These are phyloP conservation scores for Bombus fervidus DNA, from an alignment of 1,140 invertebrate species.

Conservation along the genomic window DNA sequence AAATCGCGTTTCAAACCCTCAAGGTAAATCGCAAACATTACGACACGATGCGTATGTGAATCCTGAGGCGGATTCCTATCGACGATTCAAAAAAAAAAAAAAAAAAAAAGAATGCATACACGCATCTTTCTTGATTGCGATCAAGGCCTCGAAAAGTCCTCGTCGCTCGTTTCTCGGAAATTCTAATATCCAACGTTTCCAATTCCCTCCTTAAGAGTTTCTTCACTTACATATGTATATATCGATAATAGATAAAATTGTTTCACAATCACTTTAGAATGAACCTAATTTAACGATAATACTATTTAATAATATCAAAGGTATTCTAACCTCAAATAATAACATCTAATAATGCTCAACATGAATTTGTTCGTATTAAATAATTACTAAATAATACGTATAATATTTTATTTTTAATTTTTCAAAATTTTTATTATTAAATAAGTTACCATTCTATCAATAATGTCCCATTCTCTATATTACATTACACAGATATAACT, in stretches of 20 bases:
- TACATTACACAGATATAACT: too few relatives aligned
- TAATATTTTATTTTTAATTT: too few relatives aligned
- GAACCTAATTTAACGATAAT: not conserved
- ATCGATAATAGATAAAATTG: not conserved
- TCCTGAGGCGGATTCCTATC: conserved; percentile 34
- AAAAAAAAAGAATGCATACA: not conserved
- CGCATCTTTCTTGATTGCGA: conserved; percentile 43
- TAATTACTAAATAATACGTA: not conserved
- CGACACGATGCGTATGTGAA: conserved; percentile 25
- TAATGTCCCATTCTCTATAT: too few relatives aligned
- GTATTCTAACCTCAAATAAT: too few relatives aligned
- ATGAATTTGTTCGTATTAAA: not conserved
- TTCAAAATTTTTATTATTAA: too few relatives aligned
- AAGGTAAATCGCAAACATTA: conserved; percentile 23
- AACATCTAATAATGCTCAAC: not conserved
- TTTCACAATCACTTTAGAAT: not conserved
- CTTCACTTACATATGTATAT: too few relatives aligned
- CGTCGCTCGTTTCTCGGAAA: conserved; percentile 22
- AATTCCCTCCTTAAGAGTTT: not conserved
- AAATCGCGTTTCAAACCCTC: conserved; percentile 17
- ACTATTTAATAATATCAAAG: not conserved
- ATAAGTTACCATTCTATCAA: too few relatives aligned
- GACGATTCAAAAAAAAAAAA: conserved; percentile 23
- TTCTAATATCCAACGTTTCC: not conserved
- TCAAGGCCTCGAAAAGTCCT: conserved; percentile 28